Conservation (phyloP, 2,797 vertebrate species). For the Lagodon rhomboides region DNA sequence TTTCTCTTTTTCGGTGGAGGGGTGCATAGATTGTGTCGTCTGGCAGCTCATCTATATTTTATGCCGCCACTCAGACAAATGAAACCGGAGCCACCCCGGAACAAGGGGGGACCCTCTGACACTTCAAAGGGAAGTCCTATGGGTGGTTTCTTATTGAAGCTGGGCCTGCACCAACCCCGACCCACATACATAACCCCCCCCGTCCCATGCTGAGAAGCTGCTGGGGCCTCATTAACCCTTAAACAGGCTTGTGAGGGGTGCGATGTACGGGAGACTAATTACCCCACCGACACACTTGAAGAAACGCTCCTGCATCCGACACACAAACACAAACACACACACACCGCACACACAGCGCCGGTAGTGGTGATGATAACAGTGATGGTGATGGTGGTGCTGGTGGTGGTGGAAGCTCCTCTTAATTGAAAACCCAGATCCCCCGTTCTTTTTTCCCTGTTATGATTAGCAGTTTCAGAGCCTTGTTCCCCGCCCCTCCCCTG, state of each 20-base stretch:
- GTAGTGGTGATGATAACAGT: conserved; percentile 83
- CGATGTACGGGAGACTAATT: conserved; percentile 95
- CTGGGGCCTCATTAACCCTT: conserved; percentile 99
- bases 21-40: conserved; percentile 86
- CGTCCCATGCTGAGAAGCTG: conserved; percentile 92
- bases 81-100: conserved; percentile 99
- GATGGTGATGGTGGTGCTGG: conserved; percentile 82
- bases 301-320: conserved; percentile 41
- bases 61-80: conserved; percentile 99
- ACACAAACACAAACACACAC: conserved; percentile 66
- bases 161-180: conserved; percentile 84
- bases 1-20: conserved; percentile 56
- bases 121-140: conserved; percentile 99
- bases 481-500: conserved; percentile 28
- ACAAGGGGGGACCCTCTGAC: conserved; percentile 99
- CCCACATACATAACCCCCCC: conserved; percentile 86
- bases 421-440: conserved; percentile 96
- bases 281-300: conserved; percentile 83
- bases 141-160: conserved; percentile 99
- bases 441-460: conserved; percentile 84
- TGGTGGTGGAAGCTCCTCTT: conserved; percentile 81
- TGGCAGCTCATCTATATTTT: conserved; percentile 99
- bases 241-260: conserved; percentile 98
- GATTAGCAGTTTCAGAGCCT: conserved; percentile 90
- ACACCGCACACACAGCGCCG: conserved; percentile 42